Conservation (phyloP, 2,113 vertebrate species). For the Morone saxatilis region DNA sequence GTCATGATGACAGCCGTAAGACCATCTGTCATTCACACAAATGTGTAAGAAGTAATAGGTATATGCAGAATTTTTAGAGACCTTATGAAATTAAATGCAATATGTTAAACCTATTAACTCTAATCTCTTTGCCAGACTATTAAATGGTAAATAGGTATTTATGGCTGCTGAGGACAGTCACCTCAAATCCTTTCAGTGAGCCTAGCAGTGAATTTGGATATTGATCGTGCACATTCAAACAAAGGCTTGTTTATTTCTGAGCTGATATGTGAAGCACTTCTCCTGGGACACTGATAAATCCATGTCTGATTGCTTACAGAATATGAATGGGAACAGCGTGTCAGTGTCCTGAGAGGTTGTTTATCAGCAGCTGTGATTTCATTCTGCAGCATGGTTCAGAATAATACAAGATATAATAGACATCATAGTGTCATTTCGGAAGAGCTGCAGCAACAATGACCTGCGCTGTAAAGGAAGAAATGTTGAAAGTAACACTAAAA, state of each 20-base stretch:
- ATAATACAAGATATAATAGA: slow-evolving; percentile 33
- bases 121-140: slow-evolving; percentile 5
- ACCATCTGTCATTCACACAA: slow-evolving; percentile 35
- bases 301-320: slow-evolving; percentile 40
- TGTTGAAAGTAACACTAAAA: slow-evolving; percentile 23
- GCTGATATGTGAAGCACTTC: slow-evolving; percentile 9
- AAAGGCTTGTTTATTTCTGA: slow-evolving; percentile 24
- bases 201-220: slow-evolving; percentile 16
- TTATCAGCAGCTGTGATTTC: slow-evolving; percentile 38
- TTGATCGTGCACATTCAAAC: slow-evolving; percentile 20
- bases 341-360: slow-evolving; percentile 43
- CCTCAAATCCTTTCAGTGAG: slow-evolving; percentile 19
- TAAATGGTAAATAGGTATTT: slow-evolving; percentile 16
- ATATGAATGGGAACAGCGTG: slow-evolving; percentile 16
- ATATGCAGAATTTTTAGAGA: slow-evolving; percentile 28
- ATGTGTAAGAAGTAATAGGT: slow-evolving; percentile 33
- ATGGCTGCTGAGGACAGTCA: slow-evolving; percentile 32
- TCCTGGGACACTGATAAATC: slow-evolving; percentile 21
- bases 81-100: slow-evolving; percentile 32
- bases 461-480: neutral
- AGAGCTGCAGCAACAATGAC: slow-evolving; percentile 1
- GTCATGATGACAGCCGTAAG: slow-evolving; percentile 2
- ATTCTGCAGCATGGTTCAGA: slow-evolving; percentile 29
- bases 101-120: slow-evolving; percentile 26
- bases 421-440: slow-evolving; percentile 39